A percentile compares a stretch with the other conserved stretches of the same genome.
phyloP scores from a whole-genome alignment of 1,140 invertebrate genomes.

The Drosophila ironensis region DNA sequence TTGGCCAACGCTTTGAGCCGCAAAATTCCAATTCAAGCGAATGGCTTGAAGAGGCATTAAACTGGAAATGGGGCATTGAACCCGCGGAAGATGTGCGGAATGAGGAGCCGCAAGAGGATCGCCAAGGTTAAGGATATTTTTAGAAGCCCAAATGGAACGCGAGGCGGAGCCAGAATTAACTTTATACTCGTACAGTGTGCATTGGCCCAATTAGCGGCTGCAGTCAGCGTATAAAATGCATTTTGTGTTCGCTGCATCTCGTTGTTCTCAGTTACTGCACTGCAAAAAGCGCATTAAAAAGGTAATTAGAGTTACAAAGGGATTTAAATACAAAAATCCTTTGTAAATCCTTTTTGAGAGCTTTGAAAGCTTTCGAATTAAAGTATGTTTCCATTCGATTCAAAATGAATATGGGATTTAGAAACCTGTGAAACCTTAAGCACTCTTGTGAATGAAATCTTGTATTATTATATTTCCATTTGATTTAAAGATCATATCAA shows the following conservation, averaged over 20 bases:
- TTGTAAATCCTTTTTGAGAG: too few relatives aligned
- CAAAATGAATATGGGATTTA: too few relatives aligned
- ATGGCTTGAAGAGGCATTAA: not conserved
- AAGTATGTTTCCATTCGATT: too few relatives aligned
- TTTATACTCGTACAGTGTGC: slow-evolving; percentile 27
- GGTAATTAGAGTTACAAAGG: too few relatives aligned
- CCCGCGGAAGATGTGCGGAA: not conserved
- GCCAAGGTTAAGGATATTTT: slow-evolving; percentile 71
- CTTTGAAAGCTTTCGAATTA: too few relatives aligned
- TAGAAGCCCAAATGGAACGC: slow-evolving; percentile 42
- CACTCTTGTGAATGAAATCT: too few relatives aligned
- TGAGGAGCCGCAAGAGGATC: slow-evolving; percentile 1
- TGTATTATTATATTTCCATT: not conserved
- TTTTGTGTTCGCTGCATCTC: slow-evolving; percentile 15
- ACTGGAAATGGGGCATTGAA: slow-evolving; percentile 44
- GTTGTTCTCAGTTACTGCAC: slow-evolving; percentile 12
- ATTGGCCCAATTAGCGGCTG: slow-evolving; percentile 65
- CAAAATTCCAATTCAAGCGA: not conserved
- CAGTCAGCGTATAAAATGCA: slow-evolving; percentile 43
- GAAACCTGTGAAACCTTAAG: too few relatives aligned
- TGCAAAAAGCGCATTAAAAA: not conserved
- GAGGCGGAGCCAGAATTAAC: slow-evolving; percentile 16
- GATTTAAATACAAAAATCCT: not conserved
- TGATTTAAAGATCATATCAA: too few relatives aligned
- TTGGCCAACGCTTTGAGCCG: not conserved